A percentile compares a stretch with the other conserved stretches of the same genome.
phyloP scores from a whole-genome alignment of 1,140 invertebrate species.

The Drosophila pseudoobscura region DNA sequence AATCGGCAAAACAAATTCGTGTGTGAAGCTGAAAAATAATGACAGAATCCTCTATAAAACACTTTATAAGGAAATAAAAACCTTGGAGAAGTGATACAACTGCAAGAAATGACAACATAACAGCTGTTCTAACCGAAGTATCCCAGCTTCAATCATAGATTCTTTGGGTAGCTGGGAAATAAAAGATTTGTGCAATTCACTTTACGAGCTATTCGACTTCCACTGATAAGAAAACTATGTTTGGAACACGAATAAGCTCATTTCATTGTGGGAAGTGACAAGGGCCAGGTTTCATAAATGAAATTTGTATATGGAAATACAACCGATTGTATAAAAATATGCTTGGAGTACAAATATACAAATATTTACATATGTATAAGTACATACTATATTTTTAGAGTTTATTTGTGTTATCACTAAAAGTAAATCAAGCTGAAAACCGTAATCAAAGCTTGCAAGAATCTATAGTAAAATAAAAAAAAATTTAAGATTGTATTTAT shows the following conservation, averaged over 20 bases:
- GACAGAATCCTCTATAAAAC: too few relatives aligned
- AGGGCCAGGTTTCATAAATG: too few relatives aligned
- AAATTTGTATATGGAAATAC: too few relatives aligned
- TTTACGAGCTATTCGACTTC: constrained; percentile 7
- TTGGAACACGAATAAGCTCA: background rate
- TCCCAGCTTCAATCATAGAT: background rate
- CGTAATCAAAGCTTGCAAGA: too few relatives aligned
- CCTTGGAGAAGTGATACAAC: too few relatives aligned
- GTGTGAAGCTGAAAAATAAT: background rate
- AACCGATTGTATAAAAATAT: too few relatives aligned
- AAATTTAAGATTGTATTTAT: too few relatives aligned
- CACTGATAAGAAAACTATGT: constrained; percentile 26
- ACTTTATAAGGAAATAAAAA: too few relatives aligned
- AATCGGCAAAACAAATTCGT: background rate
- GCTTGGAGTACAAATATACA: too few relatives aligned
- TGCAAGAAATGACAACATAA: too few relatives aligned
- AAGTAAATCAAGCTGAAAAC: background rate
- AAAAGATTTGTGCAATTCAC: constrained; percentile 28
- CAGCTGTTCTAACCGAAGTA: background rate
- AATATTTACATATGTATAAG: background rate
- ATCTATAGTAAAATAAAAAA: too few relatives aligned
- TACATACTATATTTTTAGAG: background rate
- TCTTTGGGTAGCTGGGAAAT: background rate
- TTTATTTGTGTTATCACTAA: background rate
- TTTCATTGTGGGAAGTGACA: too few relatives aligned